Percentiles rank a stretch among this genome's conserved stretches.
phyloP scores from a whole-genome alignment of 1,140 invertebrate genomes.

The Eupeodes corollae region DNA sequence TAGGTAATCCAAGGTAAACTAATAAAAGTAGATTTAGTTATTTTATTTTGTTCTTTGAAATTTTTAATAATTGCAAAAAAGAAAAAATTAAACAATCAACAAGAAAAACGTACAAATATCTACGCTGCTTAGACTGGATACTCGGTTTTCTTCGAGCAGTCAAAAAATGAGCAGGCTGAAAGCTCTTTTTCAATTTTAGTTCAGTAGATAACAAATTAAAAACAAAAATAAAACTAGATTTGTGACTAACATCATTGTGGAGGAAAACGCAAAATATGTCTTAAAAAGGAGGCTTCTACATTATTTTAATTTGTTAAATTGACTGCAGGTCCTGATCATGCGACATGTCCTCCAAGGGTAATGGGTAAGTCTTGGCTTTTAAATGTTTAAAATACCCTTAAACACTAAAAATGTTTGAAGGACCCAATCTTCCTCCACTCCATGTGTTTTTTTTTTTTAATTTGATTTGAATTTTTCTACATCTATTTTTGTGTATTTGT shows the following conservation, averaged over 20 bases:
- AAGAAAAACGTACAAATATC: no score
- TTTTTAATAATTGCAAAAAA: no score
- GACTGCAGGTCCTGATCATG: conserved; percentile 40
- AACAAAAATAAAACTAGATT: neutral
- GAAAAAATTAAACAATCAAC: no score
- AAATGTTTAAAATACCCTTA: neutral
- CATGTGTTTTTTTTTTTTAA: neutral
- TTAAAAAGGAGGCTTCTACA: no score
- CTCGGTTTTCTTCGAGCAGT: no score
- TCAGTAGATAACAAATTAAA: conserved; percentile 9
- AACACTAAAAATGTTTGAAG: neutral
- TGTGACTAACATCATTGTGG: no score
- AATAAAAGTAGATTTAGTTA: no score
- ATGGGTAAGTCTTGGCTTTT: conserved; percentile 37
- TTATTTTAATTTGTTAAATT: conserved; percentile 13
- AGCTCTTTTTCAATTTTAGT: conserved; percentile 20
- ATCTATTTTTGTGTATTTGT: neutral
- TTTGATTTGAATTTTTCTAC: neutral
- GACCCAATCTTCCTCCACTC: neutral
- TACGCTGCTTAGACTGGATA: no score
- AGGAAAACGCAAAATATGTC: no score
- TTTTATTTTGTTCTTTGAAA: no score
- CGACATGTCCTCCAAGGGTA: conserved; percentile 38
- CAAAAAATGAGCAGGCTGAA: no score
- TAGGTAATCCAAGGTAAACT: no score